Evolutionary conservation across 2,113 vertebrate genomes (phyloP).

Genomic region (Tenebrosternarchus preto): DNA sequence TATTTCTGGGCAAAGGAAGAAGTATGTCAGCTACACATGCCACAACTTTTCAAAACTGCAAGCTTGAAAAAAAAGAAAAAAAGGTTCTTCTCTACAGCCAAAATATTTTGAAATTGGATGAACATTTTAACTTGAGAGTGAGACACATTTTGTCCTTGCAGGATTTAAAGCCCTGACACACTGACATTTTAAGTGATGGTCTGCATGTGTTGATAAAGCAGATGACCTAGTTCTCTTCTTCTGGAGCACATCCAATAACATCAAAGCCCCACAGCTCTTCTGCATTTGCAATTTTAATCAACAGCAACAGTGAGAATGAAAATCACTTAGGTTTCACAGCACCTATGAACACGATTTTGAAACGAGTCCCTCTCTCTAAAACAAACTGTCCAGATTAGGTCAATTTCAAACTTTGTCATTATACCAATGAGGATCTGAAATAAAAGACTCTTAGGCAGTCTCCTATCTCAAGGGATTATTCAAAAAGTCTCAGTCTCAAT

Average conservation of each 20-base stretch:
- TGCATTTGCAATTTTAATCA: conserved; percentile 45
- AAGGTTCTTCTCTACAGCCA: not conserved
- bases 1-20: not conserved
- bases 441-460: too few relatives aligned
- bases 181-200: conserved; percentile 41
- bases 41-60: not conserved
- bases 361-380: not conserved
- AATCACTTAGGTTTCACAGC: too few relatives aligned
- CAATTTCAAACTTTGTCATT: not conserved
- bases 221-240: conserved; percentile 52
- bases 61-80: not conserved
- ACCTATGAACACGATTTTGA: not conserved
- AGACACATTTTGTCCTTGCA: not conserved
- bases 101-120: not conserved
- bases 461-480: too few relatives aligned
- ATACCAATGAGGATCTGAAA: too few relatives aligned
- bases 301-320: conserved; percentile 33
- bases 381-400: not conserved
- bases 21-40: not conserved
- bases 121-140: not conserved
- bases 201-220: conserved; percentile 23
- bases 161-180: conserved; percentile 11
- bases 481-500: too few relatives aligned
- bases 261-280: conserved; percentile 27
- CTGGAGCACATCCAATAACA: conserved; percentile 39